Evolutionary conservation across 2,888 invertebrate species (phyloP).

Genomic region (Ochropacha duplaris): DNA sequence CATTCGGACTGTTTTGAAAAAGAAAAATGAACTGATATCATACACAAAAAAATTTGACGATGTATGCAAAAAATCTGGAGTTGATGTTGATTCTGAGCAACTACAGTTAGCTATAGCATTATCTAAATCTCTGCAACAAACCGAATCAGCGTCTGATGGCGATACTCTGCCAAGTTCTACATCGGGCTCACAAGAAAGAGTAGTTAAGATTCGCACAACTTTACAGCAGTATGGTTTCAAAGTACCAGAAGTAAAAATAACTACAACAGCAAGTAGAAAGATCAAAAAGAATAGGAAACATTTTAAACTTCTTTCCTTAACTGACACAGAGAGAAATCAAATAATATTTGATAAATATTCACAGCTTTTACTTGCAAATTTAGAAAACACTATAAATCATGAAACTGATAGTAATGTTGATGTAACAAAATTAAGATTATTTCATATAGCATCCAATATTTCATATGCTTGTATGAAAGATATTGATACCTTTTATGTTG

Average conservation of each 20-base stretch:
- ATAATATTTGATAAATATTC: constrained; percentile 60
- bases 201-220: constrained; percentile 72
- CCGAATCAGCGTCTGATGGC: constrained; percentile 15
- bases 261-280: constrained; percentile 28
- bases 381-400: constrained; percentile 19
- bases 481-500: constrained; percentile 69
- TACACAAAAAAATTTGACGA: constrained; percentile 69
- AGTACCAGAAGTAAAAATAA: constrained; percentile 57
- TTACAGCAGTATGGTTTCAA: constrained; percentile 85
- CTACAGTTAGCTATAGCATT: constrained; percentile 86
- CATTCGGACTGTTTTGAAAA: constrained; percentile 62
- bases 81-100: constrained; percentile 85
- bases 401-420: constrained; percentile 13
- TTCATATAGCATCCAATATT: constrained; percentile 51
- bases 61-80: constrained; percentile 66
- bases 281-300: constrained; percentile 44
- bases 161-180: constrained; percentile 20
- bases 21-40: constrained; percentile 61
- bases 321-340: constrained; percentile 56
- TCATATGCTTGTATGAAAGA: constrained; percentile 50
- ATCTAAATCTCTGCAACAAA: constrained; percentile 80
- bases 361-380: constrained; percentile 54
- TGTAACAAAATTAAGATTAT: constrained; percentile 27
- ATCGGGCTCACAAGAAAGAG: constrained; percentile 51
- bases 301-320: constrained; percentile 54